Base-by-base conservation (phyloP, 2,797 vertebrate genomes). In the Anas bernieri region DNA sequence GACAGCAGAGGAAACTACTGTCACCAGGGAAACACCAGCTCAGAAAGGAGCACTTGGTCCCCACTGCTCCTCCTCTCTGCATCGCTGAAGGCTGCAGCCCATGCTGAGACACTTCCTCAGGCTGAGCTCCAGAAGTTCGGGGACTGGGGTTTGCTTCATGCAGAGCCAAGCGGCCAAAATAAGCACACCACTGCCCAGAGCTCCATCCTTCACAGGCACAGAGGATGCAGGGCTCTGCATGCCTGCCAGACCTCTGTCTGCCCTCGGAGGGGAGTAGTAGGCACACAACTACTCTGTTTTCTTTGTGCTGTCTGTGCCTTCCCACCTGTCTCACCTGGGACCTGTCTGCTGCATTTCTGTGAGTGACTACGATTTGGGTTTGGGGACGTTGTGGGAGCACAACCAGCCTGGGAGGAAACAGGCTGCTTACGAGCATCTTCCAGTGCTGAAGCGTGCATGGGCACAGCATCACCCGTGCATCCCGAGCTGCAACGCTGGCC, bases 21-120 rank as follows among this genome's bases (percentile, higher is more conserved):
- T 90, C 70, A 88, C 83, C 89, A 93, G 55, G 83, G 85, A 90
- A 93, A 95, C 73, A 83, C 3, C 52, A 35, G 30, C 63, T 79
- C n/a, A 61, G 39, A 76, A 91, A 76, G 46, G 43, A 93, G 46
- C 23, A 56, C 30, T 72, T 11, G 5, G 5, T 2, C 15, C 85
- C 58, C 81, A 54, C 55, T 1, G 17, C 25, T 68, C 12, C 72
- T 92, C 62, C 68, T 50, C 55, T 46, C 61, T 66, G 50, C 33
- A 43, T 55, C 3, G 0, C 45, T 66, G n/a, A 73, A 48, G 41
- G 26, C 70, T 75, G 21, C 37, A 81, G 37, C 46, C 11, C 20
- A 55, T n/a, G 30, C 20, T 43, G 70, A 41, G 12, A n/a, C 12
- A 16, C 6, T 31, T 43, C 61, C 56, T 41, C 69, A 74, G 15